Percentiles rank a stretch among this genome's conserved stretches.
Conservation (phyloP, 2,113 vertebrate genomes). For the Heterotis niloticus region DNA sequence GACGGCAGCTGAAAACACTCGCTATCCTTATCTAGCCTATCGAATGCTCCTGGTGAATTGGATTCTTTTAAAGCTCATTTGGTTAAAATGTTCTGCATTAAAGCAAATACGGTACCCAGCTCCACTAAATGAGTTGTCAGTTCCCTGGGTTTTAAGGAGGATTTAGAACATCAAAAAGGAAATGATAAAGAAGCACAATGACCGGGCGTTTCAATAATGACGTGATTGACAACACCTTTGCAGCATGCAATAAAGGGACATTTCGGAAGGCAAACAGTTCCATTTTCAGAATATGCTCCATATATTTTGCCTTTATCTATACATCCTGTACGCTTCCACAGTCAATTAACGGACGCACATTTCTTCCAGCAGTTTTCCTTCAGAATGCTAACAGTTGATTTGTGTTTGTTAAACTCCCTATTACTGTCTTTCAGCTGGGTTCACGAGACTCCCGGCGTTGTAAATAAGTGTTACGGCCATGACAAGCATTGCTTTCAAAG, state of each 20-base stretch:
- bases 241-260: conserved; percentile 9
- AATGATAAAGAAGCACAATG: not conserved
- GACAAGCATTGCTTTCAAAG: not conserved
- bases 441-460: not conserved
- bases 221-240: not conserved
- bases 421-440: conserved; percentile 4
- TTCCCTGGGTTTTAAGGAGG: not conserved
- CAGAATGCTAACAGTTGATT: no score
- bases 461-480: not conserved
- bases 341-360: conserved; percentile 10
- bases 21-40: no score
- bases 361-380: conserved; percentile 9
- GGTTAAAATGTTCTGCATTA: no score
- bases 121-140: not conserved
- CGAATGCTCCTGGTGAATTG: no score
- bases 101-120: not conserved
- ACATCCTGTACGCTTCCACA: conserved; percentile 4
- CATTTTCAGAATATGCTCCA: conserved; percentile 7
- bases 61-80: no score
- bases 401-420: not conserved
- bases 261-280: not conserved
- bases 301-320: not conserved
- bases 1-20: no score
- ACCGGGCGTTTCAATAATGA: conserved; percentile 4
- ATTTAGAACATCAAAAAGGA: not conserved